Percentiles rank a stretch among this genome's conserved stretches.
Conservation (phyloP, 2,113 vertebrate species). For the Notarius quadriscutis region DNA sequence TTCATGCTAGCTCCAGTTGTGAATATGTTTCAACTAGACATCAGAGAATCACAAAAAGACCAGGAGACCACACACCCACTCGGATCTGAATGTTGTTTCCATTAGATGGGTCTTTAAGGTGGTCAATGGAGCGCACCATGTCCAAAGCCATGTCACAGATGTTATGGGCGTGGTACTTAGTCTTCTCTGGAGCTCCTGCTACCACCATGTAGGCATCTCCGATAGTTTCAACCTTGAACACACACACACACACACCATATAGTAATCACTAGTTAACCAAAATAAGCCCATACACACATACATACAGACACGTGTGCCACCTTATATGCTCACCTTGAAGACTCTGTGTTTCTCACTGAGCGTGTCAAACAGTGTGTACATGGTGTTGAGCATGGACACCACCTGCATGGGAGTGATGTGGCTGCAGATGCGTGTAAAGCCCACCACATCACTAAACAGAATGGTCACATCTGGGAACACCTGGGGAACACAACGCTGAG, state of each 20-base stretch:
- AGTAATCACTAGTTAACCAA: background rate
- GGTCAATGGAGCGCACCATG: slow-evolving; percentile 75
- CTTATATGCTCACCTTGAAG: slow-evolving; percentile 67
- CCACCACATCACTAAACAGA: slow-evolving; percentile 74
- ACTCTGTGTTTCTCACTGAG: slow-evolving; percentile 76
- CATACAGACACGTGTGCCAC: background rate
- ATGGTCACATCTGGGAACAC: slow-evolving; percentile 77
- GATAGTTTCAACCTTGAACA: slow-evolving; percentile 70
- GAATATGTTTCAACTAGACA: background rate
- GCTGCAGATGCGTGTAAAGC: slow-evolving; percentile 76
- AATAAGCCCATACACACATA: background rate
- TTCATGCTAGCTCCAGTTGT: background rate
- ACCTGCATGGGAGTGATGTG: slow-evolving; percentile 76
- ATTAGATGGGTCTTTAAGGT: slow-evolving; percentile 75
- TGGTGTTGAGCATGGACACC: slow-evolving; percentile 76
- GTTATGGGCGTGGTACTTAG: slow-evolving; percentile 75
- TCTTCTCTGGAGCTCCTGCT: slow-evolving; percentile 74
- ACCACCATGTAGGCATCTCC: slow-evolving; percentile 76
- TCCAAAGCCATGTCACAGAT: slow-evolving; percentile 79
- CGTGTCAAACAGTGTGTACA: slow-evolving; percentile 75
- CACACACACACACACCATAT: background rate
- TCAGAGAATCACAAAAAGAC: background rate
- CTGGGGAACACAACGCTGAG: slow-evolving; percentile 44
- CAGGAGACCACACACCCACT: slow-evolving; percentile 63
- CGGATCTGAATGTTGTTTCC: slow-evolving; percentile 76